Base-by-base conservation (phyloP, 2,797 vertebrate genomes). In the Takifugu ocellatus region DNA sequence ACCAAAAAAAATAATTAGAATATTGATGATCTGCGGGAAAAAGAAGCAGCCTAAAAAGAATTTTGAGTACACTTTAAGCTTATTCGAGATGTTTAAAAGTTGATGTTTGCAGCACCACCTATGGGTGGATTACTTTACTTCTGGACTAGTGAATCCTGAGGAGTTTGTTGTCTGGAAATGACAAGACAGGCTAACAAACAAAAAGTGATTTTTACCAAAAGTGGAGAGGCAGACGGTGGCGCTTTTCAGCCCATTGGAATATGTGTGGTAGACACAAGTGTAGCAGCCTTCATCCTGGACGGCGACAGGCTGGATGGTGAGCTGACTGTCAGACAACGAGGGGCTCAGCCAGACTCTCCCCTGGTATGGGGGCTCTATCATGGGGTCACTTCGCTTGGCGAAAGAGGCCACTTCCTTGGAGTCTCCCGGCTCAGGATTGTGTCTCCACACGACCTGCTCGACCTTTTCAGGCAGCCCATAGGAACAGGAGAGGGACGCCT, bases 201-300 rank as follows among this genome's bases (percentile, higher is more conserved):
- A 4, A 2, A 10, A 59, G 16, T 45, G 24, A 17, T n/a, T 15
- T 36, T 86, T 87, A 91, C 91, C 91, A 24, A 83, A 91, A 8
- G 87, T 82, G 50, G 85, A 73, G 66, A 93, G 90, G 78, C 91
- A 93, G 56, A 87, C 70, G 0, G 66, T 83, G 56, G 86, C 75
- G 53, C 74, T 90, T 79, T 89, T 90, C 1, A 45, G 74, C 16
- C 82, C 88, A 0, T 86, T 86, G 0, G 57, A 25, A 16, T 68
- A 67, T 1, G 80, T 89, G 73, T 82, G 68, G 56, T 85, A 93
- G 67, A 88, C 54, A 68, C 91, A 93, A 63, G 83, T 89, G 83
- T 91, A 92, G 84, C 91, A 93, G 68, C 89, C 91, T 69, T 93
- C 91, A 1, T 93, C 91, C 70, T 79, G 68, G 51, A 85, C 78